These are phyloP conservation scores for Apantesis nais DNA, from an alignment of 2,888 invertebrate species.

Conservation along the genomic window DNA sequence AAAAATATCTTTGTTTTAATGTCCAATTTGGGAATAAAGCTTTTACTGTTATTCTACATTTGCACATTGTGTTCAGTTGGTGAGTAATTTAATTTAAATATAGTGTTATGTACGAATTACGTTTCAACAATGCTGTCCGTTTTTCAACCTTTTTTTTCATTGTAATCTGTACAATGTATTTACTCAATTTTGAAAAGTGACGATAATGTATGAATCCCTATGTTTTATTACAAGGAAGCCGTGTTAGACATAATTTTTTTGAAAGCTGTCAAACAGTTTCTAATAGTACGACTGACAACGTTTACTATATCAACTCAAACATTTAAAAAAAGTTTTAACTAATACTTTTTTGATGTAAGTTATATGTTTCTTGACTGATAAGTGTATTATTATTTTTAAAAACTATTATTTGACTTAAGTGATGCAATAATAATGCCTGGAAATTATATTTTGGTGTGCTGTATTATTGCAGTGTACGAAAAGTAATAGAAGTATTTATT, in stretches of 20 bases:
- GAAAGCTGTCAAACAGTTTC: too few relatives aligned
- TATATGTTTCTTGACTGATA: too few relatives aligned
- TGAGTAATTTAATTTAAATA: background rate
- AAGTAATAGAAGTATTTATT: too few relatives aligned
- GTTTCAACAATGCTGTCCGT: background rate
- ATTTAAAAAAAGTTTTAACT: too few relatives aligned
- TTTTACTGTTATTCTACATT: conserved; percentile 1
- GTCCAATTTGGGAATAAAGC: background rate
- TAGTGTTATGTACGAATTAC: background rate
- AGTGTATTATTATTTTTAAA: too few relatives aligned
- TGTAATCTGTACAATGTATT: background rate
- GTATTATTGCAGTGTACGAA: background rate
- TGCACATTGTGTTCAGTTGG: background rate
- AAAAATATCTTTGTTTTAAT: background rate
- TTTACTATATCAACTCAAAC: too few relatives aligned
- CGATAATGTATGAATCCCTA: background rate
- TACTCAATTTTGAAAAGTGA: background rate
- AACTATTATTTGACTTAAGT: too few relatives aligned
- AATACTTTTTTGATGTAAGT: too few relatives aligned
- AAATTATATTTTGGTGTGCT: background rate
- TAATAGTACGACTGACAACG: too few relatives aligned
- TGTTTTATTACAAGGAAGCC: background rate
- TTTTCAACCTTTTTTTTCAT: background rate
- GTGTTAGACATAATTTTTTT: background rate
- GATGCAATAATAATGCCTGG: background rate